Evolutionary conservation across 1,140 invertebrate genomes (phyloP).

Genomic region (Branchinecta lindahli): DNA sequence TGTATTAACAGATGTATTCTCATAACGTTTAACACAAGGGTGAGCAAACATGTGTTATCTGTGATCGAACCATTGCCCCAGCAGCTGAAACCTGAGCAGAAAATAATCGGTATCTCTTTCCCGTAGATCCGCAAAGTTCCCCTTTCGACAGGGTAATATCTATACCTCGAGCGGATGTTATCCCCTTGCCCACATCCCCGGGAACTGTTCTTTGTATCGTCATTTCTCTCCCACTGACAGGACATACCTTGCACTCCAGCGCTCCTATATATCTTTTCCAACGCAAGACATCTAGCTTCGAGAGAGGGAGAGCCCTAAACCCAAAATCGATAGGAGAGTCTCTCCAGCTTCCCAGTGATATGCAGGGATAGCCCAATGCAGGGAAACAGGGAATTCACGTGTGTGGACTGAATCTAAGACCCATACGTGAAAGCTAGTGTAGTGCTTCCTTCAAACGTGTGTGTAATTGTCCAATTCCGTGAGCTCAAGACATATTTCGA

Average conservation of each 20-base stretch:
- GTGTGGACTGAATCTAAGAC: neutral
- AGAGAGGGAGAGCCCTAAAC: slow-evolving; percentile 1
- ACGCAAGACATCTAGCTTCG: slow-evolving; percentile 2
- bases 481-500: no score
- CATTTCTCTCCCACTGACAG: neutral
- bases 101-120: no score
- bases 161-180: no score
- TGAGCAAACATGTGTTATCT: no score
- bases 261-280: neutral
- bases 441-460: no score
- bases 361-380: neutral
- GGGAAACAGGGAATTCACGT: neutral
- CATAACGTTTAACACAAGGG: no score
- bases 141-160: no score
- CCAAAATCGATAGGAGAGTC: neutral
- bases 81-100: no score
- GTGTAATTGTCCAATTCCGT: no score
- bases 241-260: neutral
- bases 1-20: no score
- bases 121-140: no score
- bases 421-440: neutral
- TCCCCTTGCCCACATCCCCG: neutral
- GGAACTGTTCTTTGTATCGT: neutral
- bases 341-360: neutral
- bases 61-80: no score